Percentiles rank a stretch among this genome's conserved stretches.
Conservation (phyloP, 2,797 vertebrate genomes). For the Paratrypauchen microcephalus region DNA sequence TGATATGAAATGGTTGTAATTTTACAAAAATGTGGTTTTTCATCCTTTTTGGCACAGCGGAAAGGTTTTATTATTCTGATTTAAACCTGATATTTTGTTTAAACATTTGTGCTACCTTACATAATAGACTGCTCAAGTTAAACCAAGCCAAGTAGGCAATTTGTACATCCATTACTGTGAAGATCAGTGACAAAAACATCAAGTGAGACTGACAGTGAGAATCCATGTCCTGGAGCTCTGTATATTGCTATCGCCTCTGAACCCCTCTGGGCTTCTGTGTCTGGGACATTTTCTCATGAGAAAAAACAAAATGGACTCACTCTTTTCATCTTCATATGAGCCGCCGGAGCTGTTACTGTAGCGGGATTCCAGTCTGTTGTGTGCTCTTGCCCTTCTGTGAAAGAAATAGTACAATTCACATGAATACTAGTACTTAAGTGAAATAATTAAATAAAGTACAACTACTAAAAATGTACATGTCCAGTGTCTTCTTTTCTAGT, state of each 20-base stretch:
- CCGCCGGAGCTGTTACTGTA: slow-evolving; percentile 99
- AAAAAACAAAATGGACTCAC: slow-evolving; percentile 74
- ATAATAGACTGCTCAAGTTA: neutral
- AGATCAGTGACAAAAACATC: slow-evolving; percentile 11
- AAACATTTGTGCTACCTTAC: neutral
- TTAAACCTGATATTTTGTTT: neutral
- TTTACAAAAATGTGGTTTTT: slow-evolving; percentile 6
- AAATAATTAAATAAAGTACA: no score
- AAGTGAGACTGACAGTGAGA: slow-evolving; percentile 26
- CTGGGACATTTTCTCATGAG: slow-evolving; percentile 15
- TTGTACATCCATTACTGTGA: neutral
- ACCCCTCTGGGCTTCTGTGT: slow-evolving; percentile 2
- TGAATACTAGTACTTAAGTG: no score
- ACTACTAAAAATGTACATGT: no score
- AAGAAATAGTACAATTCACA: neutral
- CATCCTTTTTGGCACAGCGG: neutral
- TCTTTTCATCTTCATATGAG: slow-evolving; percentile 97
- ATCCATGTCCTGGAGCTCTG: slow-evolving; percentile 25
- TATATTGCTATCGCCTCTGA: slow-evolving; percentile 18
- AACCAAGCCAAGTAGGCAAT: neutral
- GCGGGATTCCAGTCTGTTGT: slow-evolving; percentile 94
- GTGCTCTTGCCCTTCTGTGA: slow-evolving; percentile 84
- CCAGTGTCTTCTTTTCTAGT: no score
- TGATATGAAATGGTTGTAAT: neutral
- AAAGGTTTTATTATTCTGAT: neutral